Evolutionary conservation across 1,140 invertebrate genomes (phyloP).

Genomic region (Drosophila kikkawai): DNA sequence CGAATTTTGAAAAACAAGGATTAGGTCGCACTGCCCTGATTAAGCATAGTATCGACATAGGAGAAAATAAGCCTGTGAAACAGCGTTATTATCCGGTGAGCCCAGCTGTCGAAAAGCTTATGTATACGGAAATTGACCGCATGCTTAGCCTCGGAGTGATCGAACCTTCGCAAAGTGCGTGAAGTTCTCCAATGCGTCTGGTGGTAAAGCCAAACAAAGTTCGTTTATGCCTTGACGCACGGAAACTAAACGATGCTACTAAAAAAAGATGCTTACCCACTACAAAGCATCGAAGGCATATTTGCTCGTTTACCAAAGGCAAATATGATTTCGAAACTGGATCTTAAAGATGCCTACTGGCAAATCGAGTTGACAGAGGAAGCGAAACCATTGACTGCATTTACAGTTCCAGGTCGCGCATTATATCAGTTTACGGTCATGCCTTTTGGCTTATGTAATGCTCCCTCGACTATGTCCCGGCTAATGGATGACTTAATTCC

Average conservation of each 20-base stretch:
- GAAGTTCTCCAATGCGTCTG: too few species aligned
- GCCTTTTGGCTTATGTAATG: not conserved
- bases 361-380: not conserved
- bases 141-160: too few species aligned
- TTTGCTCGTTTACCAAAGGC: constrained; percentile 1
- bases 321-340: not conserved
- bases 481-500: constrained; percentile 7
- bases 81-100: too few species aligned
- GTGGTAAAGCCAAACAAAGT: too few species aligned
- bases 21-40: too few species aligned
- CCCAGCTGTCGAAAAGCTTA: too few species aligned
- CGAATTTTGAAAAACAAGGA: too few species aligned
- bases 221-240: constrained; percentile 35
- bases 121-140: too few species aligned
- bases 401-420: not conserved
- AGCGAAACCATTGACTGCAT: not conserved
- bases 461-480: not conserved
- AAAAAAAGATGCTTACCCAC: not conserved
- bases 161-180: too few species aligned
- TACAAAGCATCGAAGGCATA: constrained; percentile 2
- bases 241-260: constrained; percentile 44
- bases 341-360: not conserved
- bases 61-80: too few species aligned
- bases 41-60: too few species aligned
- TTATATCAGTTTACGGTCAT: not conserved